Evolutionary conservation across 1,140 invertebrate species (phyloP), one percentile per base, ranked within the genome.

Genomic region (Ceratitis capitata): DNA sequence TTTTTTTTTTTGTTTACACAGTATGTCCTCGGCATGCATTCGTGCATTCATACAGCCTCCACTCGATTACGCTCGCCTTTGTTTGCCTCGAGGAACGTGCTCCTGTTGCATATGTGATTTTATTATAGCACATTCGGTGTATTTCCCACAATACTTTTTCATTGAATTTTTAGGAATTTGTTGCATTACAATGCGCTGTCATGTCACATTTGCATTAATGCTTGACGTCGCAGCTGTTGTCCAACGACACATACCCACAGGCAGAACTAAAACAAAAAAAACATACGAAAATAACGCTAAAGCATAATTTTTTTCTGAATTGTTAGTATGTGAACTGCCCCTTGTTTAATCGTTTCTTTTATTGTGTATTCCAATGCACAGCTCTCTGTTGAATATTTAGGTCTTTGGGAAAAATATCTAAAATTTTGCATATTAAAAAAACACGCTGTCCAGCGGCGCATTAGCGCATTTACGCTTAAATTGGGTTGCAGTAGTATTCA

Each of bases 181-280:
- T 64, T 19, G 61, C 61, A 64, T 64, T 35, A 35, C 32, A 64
- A 64, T 64, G 61, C 61, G 61, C 61, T 64, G 61, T 64, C 61
- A 64, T 64, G 61, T 64, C 61, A 12, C 61, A 32, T 64, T 64
- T 69, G 61, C 61, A 69, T 69, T 69, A 69, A 39, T 69, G 61
- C 61, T 35, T 69, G 61, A 32, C n/a, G 61, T 32, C 61, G 39
- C 61, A 69, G 61, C 61, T 69, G 61, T 32, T 16, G 19, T 5
- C 16, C 61, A 12, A 10, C 26, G 32, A 5, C 32, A 5, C 29
- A 64, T 64, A n/a, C n/a, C n/a, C n/a, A n/a, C n/a, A n/a, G n/a
- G n/a, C n/a, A n/a, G n/a, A n/a, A n/a, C n/a, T n/a, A n/a, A n/a
- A n/a, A n/a, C n/a, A n/a, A n/a, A n/a, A n/a, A n/a, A n/a, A n/a